Conservation (phyloP, 1,140 invertebrate species). For the Yoshiicerus persimilis region DNA sequence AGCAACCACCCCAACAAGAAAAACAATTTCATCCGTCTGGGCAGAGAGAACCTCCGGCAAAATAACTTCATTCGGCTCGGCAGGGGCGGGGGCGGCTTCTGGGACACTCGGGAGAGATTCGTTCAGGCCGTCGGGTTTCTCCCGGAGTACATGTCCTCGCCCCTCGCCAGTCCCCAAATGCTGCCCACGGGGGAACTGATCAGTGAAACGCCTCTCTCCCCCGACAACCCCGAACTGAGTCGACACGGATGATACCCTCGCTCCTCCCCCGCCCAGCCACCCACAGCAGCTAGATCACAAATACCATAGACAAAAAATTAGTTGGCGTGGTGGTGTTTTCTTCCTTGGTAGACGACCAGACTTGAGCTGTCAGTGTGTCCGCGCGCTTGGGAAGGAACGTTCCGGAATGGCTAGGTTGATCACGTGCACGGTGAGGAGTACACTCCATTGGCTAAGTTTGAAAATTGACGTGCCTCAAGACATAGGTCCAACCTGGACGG, state of each 20-base stretch:
- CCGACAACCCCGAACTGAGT: background rate
- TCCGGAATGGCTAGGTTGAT: too few relatives aligned
- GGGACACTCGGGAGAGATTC: slow-evolving; percentile 1
- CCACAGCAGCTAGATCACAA: too few relatives aligned
- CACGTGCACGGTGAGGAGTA: too few relatives aligned
- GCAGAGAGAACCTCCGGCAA: slow-evolving; percentile 46
- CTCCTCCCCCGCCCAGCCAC: background rate
- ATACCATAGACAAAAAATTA: too few relatives aligned
- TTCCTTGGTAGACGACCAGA: too few relatives aligned
- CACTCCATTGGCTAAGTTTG: too few relatives aligned
- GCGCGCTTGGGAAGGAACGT: too few relatives aligned
- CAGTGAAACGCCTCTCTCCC: background rate
- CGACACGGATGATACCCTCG: background rate
- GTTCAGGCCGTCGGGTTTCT: background rate
- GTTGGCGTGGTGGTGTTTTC: too few relatives aligned
- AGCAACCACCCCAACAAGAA: slow-evolving; percentile 39
- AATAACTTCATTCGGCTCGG: slow-evolving; percentile 50
- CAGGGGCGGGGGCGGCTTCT: slow-evolving; percentile 25
- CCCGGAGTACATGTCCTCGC: background rate
- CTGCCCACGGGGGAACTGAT: background rate
- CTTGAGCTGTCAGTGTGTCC: too few relatives aligned
- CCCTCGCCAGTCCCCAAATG: background rate
- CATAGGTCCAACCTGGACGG: too few relatives aligned
- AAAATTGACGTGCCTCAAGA: too few relatives aligned
- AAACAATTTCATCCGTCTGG: slow-evolving; percentile 50